A percentile compares a stretch with the other conserved stretches of the same genome.
Conservation (phyloP, 2,888 invertebrate species). For the Carterocephalus palaemon region DNA sequence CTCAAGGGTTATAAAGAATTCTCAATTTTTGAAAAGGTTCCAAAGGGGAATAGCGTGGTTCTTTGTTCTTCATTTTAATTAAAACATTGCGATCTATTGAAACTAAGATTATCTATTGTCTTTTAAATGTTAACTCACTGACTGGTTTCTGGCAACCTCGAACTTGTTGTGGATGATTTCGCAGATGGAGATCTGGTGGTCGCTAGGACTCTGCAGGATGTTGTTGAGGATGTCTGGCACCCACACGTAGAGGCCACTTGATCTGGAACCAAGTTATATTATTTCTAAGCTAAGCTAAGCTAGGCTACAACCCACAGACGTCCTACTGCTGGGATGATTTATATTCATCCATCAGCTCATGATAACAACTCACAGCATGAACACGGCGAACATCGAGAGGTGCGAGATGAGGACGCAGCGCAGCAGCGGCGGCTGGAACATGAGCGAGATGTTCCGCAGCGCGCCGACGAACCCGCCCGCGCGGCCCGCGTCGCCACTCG, state of each 20-base stretch:
- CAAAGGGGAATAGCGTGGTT: too few relatives aligned
- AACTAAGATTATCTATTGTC: too few relatives aligned
- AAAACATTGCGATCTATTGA: too few relatives aligned
- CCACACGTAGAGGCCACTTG: slow-evolving; percentile 79
- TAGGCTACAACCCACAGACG: too few relatives aligned
- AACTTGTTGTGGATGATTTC: slow-evolving; percentile 65
- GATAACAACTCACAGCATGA: slow-evolving; percentile 70
- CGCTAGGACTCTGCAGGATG: slow-evolving; percentile 54
- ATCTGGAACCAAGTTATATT: too few relatives aligned
- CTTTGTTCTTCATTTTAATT: too few relatives aligned
- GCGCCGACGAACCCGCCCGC: slow-evolving; percentile 58
- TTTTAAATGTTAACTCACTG: too few relatives aligned
- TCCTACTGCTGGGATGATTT: too few relatives aligned
- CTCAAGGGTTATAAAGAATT: too few relatives aligned
- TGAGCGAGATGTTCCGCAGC: slow-evolving; percentile 50
- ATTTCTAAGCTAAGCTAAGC: too few relatives aligned
- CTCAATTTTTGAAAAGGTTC: too few relatives aligned
- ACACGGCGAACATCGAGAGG: slow-evolving; percentile 69
- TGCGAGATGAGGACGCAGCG: slow-evolving; percentile 65
- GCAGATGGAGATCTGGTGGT: slow-evolving; percentile 57
- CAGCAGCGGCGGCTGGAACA: slow-evolving; percentile 61
- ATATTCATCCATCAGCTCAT: too few relatives aligned
- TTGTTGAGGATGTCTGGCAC: slow-evolving; percentile 79
- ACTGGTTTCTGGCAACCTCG: slow-evolving; percentile 36
- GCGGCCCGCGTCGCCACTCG: slow-evolving; percentile 42